Percentiles rank a stretch among this genome's conserved stretches.
phyloP scores from a whole-genome alignment of 2,797 vertebrate genomes.

The Clarias pachynema region DNA sequence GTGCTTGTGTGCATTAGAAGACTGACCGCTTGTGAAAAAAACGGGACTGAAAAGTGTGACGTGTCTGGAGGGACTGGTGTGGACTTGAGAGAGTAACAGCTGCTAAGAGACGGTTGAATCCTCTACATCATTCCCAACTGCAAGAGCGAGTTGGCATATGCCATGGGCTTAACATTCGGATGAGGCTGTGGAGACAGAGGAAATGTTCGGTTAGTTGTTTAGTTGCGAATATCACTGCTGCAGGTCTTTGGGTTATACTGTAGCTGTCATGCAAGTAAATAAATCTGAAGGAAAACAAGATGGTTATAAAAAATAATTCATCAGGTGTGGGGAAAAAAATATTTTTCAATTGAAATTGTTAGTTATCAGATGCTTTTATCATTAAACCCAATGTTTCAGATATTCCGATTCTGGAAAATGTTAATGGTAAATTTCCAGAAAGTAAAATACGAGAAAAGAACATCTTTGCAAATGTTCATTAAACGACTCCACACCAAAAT shows the following conservation, averaged over 20 bases:
- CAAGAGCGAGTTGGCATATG: conserved; percentile 91
- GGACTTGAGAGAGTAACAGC: conserved; percentile 61
- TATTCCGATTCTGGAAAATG: neutral
- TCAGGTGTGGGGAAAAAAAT: too few relatives aligned
- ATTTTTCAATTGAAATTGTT: too few relatives aligned
- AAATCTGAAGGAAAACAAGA: neutral
- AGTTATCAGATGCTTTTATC: neutral
- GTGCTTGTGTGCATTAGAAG: conserved; percentile 18
- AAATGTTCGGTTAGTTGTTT: neutral
- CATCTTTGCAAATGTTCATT: neutral
- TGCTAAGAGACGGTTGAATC: conserved; percentile 57
- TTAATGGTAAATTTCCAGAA: neutral
- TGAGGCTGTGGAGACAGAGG: conserved; percentile 81
- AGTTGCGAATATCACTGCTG: neutral
- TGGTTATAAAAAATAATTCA: neutral
- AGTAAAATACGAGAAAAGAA: neutral
- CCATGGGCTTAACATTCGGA: conserved; percentile 95
- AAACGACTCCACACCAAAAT: neutral
- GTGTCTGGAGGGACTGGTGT: conserved; percentile 43
- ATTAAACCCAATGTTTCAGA: neutral
- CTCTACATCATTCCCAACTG: conserved; percentile 93
- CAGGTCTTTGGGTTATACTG: neutral
- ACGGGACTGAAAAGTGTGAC: conserved; percentile 31
- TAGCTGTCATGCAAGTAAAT: neutral
- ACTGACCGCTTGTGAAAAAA: conserved; percentile 10